These are phyloP conservation scores for Cephus pulcher DNA, from an alignment of 2,888 invertebrate genomes.

Conservation along the genomic window DNA sequence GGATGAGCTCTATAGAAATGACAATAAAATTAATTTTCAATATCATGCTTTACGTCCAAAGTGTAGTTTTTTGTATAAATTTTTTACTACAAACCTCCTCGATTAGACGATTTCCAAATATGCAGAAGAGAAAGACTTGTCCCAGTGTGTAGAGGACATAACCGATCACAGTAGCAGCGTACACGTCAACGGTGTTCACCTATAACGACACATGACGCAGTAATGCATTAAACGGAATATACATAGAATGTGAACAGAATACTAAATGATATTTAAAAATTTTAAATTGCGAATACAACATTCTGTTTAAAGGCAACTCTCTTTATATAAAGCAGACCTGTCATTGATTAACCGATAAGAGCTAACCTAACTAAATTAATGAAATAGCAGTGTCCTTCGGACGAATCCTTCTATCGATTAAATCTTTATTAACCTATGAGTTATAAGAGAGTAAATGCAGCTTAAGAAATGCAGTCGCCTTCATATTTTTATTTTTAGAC, in stretches of 20 bases:
- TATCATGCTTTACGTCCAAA: background rate
- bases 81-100: slow-evolving; percentile 75
- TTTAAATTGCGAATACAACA: background rate
- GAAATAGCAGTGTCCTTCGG: background rate
- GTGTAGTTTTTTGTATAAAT: background rate
- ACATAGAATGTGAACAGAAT: background rate
- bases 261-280: background rate
- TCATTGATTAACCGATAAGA: background rate
- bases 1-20: slow-evolving; percentile 78
- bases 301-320: background rate
- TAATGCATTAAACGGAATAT: background rate
- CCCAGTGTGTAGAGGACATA: slow-evolving; percentile 84
- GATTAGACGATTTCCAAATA: slow-evolving; percentile 87
- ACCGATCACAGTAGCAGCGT: slow-evolving; percentile 82
- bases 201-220: slow-evolving; percentile 50
- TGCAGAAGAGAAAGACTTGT: slow-evolving; percentile 89
- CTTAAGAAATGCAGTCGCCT: background rate
- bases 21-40: slow-evolving; percentile 3
- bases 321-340: background rate
- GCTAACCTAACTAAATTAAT: background rate
- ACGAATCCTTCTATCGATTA: background rate
- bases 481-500: background rate
- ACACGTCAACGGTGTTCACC: slow-evolving; percentile 82
- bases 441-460: background rate
- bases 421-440: background rate